phyloP scores from a whole-genome alignment of 2,113 vertebrate species.

The Ibidorhyncha struthersii region DNA sequence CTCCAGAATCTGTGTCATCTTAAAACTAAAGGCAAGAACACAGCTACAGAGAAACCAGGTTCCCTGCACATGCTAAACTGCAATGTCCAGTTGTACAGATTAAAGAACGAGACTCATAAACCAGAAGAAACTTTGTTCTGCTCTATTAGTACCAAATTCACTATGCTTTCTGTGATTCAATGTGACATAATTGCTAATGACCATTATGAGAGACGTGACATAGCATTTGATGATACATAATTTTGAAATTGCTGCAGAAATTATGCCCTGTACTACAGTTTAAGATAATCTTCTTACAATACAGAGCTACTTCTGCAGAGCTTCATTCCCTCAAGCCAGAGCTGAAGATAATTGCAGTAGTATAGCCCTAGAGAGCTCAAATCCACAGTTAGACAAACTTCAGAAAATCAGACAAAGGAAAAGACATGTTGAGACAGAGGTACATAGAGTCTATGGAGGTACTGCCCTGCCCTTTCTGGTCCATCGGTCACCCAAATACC shows the following conservation, averaged over 20 bases:
- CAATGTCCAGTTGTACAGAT: background rate
- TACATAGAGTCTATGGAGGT: too few relatives aligned
- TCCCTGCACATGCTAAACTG: background rate
- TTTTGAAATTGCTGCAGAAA: constrained; percentile 24
- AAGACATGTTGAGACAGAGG: background rate
- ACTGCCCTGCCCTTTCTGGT: background rate
- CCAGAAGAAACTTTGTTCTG: background rate
- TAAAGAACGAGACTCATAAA: background rate
- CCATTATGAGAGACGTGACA: background rate
- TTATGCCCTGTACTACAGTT: background rate
- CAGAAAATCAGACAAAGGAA: background rate
- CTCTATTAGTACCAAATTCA: background rate
- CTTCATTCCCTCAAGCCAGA: background rate
- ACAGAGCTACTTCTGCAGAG: background rate
- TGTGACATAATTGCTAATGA: constrained; percentile 35
- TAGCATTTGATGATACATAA: background rate
- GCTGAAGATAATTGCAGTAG: background rate
- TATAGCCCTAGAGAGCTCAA: background rate
- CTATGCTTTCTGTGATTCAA: background rate
- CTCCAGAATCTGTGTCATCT: background rate
- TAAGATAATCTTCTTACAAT: background rate
- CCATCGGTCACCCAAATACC: background rate
- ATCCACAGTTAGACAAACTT: background rate
- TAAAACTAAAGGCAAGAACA: background rate
- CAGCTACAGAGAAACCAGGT: background rate